Evolutionary conservation across 23 tunicate species (phyloP), one percentile per base, ranked within the genome.

Genomic region (Phallusia fumigata): DNA sequence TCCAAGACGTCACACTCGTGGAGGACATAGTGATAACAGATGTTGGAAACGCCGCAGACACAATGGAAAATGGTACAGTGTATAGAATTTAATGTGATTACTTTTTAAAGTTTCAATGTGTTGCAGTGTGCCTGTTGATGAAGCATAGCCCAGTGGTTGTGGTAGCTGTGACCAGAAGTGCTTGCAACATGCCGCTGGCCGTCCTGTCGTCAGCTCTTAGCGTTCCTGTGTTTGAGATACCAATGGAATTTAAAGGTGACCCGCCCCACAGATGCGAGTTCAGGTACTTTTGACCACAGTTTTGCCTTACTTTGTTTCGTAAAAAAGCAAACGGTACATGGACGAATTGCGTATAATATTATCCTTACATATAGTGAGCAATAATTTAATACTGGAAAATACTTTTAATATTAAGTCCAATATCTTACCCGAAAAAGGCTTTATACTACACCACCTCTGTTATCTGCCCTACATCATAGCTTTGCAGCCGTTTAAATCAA

Each of bases 121-220:
- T 58, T 22, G 13, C 69, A 58, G 69, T 58, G 8, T 58, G 69
- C 69, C 28, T 1, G 16, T 24, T 58, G 13, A 58, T 79, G 73
- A 21, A 52, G 36, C 36, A 32, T 30, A 21, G 15, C 36, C 83
- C 83, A 5, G 83, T 18, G 21, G 36, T 52, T 34, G 33, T 79
- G 36, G 31, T 79, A 15, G 83, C 52, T 13, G 40, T 79, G 3
- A 35, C 72, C 21, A 52, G 83, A 52, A 40, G 83, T 26, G 73
- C 64, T 24, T 79, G 72, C 73, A 52, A 52, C 72, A 15, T 53
- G 35, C 33, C 34, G 1, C 73, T 79, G 16, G 36, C 33, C 45
- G 31, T 79, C 26, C 44, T 79, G 32, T 79, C 83, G 31, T 52
- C 83, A 8, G 83, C 83, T 18, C 83, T 79, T 5, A 79, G 52